Base-by-base conservation (phyloP, 1,140 invertebrate genomes). In the Brachionus asplanchnoidis region DNA sequence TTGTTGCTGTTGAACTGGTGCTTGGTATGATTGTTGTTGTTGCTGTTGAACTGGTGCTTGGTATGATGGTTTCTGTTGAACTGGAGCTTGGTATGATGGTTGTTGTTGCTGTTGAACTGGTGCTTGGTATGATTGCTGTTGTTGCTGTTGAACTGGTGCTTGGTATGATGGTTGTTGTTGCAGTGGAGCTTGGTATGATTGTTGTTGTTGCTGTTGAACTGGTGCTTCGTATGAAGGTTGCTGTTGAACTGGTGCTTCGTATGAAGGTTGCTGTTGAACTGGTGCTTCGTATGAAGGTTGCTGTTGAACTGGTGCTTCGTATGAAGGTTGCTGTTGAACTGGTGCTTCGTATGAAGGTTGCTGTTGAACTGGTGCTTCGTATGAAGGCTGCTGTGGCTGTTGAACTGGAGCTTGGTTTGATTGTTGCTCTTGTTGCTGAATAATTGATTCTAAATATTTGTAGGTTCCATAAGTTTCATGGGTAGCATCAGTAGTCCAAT, bases 401-500 rank as follows among this genome's bases (percentile, higher is more conserved):
- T 70, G 36, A 32, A 40, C 26, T 36, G 66, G 66, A 40, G 66
- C 66, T 70, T 70, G 66, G 66, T 40, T n/a, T n/a, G 11, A 32
- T 70, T 4, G n/a, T 17, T 32, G 66, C 28, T 68, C 23, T 36
- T 32, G 66, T 70, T 70, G 28, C 20, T 65, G 11, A 46, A 0
- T 46, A 46, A 46, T 46, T 70, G 66, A 32, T 70, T 70, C 66
- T 36, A 70, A 23, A 44, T 40, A 23, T 42, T 44, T 17, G 17
- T 75, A 44, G 23, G 40, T 36, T 50, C 20, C 73, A 50, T 77
- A 77, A 28, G 68, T 73, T 46, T 73, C 68, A 46, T 73, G 68
- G 1, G 68, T 40, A 42, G 68, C 68, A 46, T 73, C 68, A 73
- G 68, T 8, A 73, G 68, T 73, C 68, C 73, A 53, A 84, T 68